Conservation (phyloP, 2,113 vertebrate genomes). For the Aphyosemion australe region DNA sequence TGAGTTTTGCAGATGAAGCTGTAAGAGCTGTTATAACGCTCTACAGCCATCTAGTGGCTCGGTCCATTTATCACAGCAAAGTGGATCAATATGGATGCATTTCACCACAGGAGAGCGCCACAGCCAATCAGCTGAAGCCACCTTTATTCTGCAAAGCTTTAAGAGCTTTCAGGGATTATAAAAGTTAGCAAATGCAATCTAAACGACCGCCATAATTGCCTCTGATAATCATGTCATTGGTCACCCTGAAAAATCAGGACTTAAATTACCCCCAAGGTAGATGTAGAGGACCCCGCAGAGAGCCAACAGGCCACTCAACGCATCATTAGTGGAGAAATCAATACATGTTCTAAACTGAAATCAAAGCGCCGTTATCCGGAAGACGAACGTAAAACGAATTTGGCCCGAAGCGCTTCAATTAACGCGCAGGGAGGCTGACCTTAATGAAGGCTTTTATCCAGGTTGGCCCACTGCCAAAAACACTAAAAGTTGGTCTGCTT, state of each 20-base stretch:
- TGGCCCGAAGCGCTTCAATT: conserved; percentile 26
- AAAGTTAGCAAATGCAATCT: neutral
- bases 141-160: neutral
- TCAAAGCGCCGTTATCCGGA: conserved; percentile 21
- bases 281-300: conserved; percentile 25
- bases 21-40: conserved; percentile 1
- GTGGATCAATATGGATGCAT: neutral
- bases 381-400: conserved; percentile 35
- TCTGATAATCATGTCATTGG: neutral
- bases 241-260: conserved; percentile 6
- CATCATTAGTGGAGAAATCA: conserved; percentile 52
- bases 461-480: conserved; percentile 2
- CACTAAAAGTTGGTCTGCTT: neutral
- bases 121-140: conserved; percentile 14
- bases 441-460: conserved; percentile 26
- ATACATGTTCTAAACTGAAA: conserved; percentile 43
- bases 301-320: conserved; percentile 29
- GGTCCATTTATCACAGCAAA: conserved; percentile 13
- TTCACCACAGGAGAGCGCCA: conserved; percentile 21
- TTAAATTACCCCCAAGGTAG: conserved; percentile 1
- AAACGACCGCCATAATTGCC: neutral
- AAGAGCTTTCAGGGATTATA: neutral
- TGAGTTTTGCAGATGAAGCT: too few species aligned
- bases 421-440: conserved; percentile 15
- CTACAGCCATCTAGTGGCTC: conserved; percentile 72